Evolutionary conservation across 2,113 vertebrate species (phyloP), one percentile per base, ranked within the genome.

Genomic region (Calidris pugnax): DNA sequence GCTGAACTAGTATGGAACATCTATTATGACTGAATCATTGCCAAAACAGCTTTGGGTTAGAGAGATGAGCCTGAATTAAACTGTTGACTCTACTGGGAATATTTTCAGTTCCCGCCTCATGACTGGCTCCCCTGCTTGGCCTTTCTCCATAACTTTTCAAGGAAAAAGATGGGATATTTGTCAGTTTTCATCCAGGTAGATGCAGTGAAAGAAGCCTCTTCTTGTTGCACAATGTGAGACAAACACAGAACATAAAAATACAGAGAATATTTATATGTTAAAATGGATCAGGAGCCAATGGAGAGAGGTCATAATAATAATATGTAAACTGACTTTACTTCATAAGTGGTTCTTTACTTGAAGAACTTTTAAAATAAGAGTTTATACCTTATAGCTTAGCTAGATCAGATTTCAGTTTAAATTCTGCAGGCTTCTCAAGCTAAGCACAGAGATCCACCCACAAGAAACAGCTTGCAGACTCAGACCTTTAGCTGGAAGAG

Each of bases 401-500:
- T 57, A 28, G 55, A 82, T 43, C 57, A 72, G 86, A 71, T 91
- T 95, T 93, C 33, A 22, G 8, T 91, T 94, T 71, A 72, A 76
- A 80, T 91, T 89, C 62, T 80, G 43, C 66, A 95, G 87, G 51
- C 39, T 90, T 80, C 78, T 96, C 63, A 48, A 26, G 66, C 60
- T 56, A 33, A 94, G 72, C 83, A 47, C 43, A 72, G 79, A 72
- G 51, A 89, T 94, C 96, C 96, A 91, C 95, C 95, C 96, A 96
- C 96, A 89, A 91, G 73, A 79, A 94, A 94, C 95, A 96, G 94
- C 95, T 97, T 97, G 96, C 85, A 96, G 90, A 89, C 87, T 93
- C 78, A 96, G 94, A 95, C 93, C 97, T 95, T 94, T 95, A 76
- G 57, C 74, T 87, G 81, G 66, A 87, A 90, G 86, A 83, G 62